Evolutionary conservation across 2,888 invertebrate genomes (phyloP), one percentile per base, ranked within the genome.

Genomic region (Drosophila nr. perissopoda): DNA sequence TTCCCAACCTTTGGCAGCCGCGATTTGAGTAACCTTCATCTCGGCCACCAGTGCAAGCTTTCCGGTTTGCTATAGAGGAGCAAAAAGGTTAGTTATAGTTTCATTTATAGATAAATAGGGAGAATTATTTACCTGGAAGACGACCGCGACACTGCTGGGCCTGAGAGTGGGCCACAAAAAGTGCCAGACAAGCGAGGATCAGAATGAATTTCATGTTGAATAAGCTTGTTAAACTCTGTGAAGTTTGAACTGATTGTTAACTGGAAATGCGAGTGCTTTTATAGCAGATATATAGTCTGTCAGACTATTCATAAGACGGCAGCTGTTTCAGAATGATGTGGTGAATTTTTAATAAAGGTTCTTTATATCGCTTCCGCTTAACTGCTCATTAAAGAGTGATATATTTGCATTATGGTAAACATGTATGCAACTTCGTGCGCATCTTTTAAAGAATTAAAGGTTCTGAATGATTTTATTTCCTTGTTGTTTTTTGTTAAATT

Each of bases 171-270:
- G 54, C 52, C 48, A 81, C 57, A 13, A 52, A 73, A 13, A 81
- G 21, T 6, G 52, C 52, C 10, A 81, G 53, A 25, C 60, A 54
- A 18, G 66, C 53, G 40, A 73, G 53, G 40, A 77, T 21, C 11
- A 64, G 25, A 29, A 69, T 34, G n/a, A 77, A 73, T 51, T 81
- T 78, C 77, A 78, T 80, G 21, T 38, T 42, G n/a, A 36, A 0
- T 3, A 11, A 27, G 2, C 11, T 53, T 53, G 18, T 25, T 36
- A 36, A 53, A 11, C 36, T 21, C 21, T 4, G 33, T 16, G 1
- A 52, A 53, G 34, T 34, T 40, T 34, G 29, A 77, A 73, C 60
- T 81, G 62, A 49, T 36, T 69, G 10, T 10, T 0, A 33, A n/a
- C 25, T 11, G 13, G 36, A 21, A 57, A 36, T 13, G 1, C 31